Evolutionary conservation across 2,888 invertebrate genomes (phyloP).

Genomic region (Macrosiphum euphorbiae): DNA sequence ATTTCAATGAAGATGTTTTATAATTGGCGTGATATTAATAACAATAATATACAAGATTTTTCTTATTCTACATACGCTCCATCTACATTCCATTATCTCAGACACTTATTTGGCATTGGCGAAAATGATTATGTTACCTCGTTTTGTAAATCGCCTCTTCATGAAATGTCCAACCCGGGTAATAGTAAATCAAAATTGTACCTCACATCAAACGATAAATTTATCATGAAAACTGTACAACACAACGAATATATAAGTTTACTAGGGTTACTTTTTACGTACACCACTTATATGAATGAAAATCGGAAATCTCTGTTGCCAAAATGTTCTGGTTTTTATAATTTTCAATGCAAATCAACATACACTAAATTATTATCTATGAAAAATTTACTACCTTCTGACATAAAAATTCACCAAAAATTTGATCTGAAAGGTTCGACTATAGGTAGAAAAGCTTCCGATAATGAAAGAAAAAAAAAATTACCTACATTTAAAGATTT

Average conservation of each 20-base stretch:
- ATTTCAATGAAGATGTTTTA: too few species aligned
- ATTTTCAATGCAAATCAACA: constrained; percentile 99
- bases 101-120: constrained; percentile 98
- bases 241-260: constrained; percentile 77
- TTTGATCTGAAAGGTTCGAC: constrained; percentile 99
- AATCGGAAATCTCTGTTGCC: constrained; percentile 98
- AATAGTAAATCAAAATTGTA: constrained; percentile 99
- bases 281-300: constrained; percentile 92
- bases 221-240: constrained; percentile 99
- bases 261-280: constrained; percentile 82
- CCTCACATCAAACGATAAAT: constrained; percentile 97
- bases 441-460: constrained; percentile 98
- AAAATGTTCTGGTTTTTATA: constrained; percentile 99
- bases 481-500: constrained; percentile 98
- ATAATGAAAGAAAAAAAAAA: constrained; percentile 89
- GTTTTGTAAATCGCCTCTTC: constrained; percentile 93
- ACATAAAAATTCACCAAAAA: constrained; percentile 94
- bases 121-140: constrained; percentile 97
- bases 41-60: constrained; percentile 78
- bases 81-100: constrained; percentile 98
- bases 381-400: constrained; percentile 98
- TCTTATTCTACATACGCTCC: constrained; percentile 99
- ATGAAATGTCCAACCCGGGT: constrained; percentile 98
- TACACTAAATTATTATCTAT: constrained; percentile 97
- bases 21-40: too few species aligned